Conservation (phyloP, 2,113 vertebrate genomes). For the Capreolus pygargus region DNA sequence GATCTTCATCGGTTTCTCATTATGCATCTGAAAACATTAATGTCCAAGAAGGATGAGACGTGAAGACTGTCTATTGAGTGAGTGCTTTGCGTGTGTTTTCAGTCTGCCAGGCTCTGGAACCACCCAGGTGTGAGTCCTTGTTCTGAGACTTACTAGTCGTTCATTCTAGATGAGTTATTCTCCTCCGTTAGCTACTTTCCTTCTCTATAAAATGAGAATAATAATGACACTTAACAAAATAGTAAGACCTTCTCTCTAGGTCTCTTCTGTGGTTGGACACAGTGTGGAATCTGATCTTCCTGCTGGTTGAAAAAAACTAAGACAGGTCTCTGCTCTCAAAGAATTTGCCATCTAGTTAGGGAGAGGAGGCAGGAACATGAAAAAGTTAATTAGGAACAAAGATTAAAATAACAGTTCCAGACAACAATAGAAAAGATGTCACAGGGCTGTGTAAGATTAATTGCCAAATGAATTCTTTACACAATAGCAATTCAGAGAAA, state of each 20-base stretch:
- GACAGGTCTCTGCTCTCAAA: not conserved
- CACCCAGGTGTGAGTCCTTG: rapidly evolving
- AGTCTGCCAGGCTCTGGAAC: rapidly evolving
- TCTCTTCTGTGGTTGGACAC: not conserved
- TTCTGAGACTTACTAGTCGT: rapidly evolving
- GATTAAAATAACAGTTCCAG: slow-evolving; percentile 65
- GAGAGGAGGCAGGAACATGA: slow-evolving; percentile 38
- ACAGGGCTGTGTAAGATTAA: slow-evolving; percentile 32
- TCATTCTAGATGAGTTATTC: not conserved
- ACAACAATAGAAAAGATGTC: slow-evolving; percentile 59
- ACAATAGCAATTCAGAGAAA: slow-evolving; percentile 40
- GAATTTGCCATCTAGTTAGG: slow-evolving; percentile 45
- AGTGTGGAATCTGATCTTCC: not conserved
- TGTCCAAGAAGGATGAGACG: not conserved
- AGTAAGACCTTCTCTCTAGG: not conserved
- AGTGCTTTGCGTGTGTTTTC: rapidly evolving
- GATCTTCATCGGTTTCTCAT: slow-evolving; percentile 23
- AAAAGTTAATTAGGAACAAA: slow-evolving; percentile 68
- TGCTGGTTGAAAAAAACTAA: slow-evolving; percentile 33
- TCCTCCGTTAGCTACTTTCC: not conserved
- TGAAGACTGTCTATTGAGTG: not conserved
- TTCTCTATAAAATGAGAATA: not conserved
- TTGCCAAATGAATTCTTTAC: slow-evolving; percentile 59
- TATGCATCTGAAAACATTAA: not conserved
- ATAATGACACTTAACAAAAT: not conserved